Evolutionary conservation across 2,888 invertebrate genomes (phyloP).

Genomic region (Omphaloscelis lunosa): DNA sequence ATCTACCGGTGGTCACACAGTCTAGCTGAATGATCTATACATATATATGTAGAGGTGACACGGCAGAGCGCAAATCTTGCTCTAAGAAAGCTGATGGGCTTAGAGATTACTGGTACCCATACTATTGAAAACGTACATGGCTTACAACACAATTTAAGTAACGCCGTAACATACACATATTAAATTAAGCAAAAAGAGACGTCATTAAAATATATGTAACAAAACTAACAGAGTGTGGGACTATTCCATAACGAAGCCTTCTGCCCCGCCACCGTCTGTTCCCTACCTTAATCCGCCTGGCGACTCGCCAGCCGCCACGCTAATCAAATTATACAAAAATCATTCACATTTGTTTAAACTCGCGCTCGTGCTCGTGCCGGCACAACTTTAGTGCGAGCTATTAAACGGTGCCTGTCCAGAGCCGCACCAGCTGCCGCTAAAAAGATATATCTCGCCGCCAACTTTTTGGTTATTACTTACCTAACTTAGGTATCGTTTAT

Average conservation of each 20-base stretch:
- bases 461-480: slow-evolving; percentile 12
- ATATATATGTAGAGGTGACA: no score
- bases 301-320: slow-evolving; percentile 58
- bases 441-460: not conserved
- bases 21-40: not conserved
- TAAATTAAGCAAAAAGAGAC: not conserved
- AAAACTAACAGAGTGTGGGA: not conserved
- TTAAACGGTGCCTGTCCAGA: slow-evolving; percentile 20
- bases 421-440: slow-evolving; percentile 25
- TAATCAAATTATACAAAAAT: slow-evolving; percentile 67
- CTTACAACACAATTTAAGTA: not conserved
- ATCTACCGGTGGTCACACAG: not conserved
- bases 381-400: slow-evolving; percentile 11
- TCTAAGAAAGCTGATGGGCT: not conserved
- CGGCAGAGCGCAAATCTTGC: not conserved
- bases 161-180: not conserved
- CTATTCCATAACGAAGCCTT: slow-evolving; percentile 6
- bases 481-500: not conserved
- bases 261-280: not conserved
- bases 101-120: not conserved
- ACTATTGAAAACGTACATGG: not conserved
- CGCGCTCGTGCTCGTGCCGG: slow-evolving; percentile 8
- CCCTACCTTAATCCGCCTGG: slow-evolving; percentile 54
- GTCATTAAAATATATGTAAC: not conserved
- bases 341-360: slow-evolving; percentile 61